Evolutionary conservation across 2,797 vertebrate species (phyloP).

Genomic region (Cirrhinus molitorella): DNA sequence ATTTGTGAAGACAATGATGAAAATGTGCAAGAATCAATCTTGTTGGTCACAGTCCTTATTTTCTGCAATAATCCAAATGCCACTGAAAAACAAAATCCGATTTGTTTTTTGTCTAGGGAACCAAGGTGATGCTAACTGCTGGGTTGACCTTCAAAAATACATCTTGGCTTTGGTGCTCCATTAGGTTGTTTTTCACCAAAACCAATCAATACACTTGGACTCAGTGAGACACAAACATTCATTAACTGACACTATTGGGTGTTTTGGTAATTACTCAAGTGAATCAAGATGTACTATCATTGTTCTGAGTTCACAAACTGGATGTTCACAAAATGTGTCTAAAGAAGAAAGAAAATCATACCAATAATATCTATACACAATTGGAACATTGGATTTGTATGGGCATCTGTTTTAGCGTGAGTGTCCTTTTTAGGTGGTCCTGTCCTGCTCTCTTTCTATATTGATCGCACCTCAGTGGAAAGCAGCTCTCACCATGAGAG

Average conservation of each 20-base stretch:
- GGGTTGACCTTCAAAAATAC: background rate
- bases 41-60: background rate
- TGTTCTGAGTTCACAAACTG: background rate
- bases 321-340: background rate
- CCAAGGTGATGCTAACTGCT: background rate
- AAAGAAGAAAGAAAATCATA: background rate
- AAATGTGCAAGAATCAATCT: background rate
- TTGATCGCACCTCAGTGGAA: constrained; percentile 31
- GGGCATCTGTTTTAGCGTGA: background rate
- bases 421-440: background rate
- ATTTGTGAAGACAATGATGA: background rate
- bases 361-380: background rate
- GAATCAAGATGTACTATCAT: background rate
- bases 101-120: background rate
- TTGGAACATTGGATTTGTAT: background rate
- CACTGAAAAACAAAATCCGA: background rate
- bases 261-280: background rate
- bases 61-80: background rate
- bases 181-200: background rate
- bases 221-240: background rate
- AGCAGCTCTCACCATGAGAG: constrained; percentile 21
- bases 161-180: background rate
- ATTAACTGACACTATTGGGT: background rate
- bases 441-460: constrained; percentile 37
- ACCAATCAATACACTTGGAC: background rate